Evolutionary conservation across 2,113 vertebrate genomes (phyloP).

Genomic region (Hiodon alosoides): DNA sequence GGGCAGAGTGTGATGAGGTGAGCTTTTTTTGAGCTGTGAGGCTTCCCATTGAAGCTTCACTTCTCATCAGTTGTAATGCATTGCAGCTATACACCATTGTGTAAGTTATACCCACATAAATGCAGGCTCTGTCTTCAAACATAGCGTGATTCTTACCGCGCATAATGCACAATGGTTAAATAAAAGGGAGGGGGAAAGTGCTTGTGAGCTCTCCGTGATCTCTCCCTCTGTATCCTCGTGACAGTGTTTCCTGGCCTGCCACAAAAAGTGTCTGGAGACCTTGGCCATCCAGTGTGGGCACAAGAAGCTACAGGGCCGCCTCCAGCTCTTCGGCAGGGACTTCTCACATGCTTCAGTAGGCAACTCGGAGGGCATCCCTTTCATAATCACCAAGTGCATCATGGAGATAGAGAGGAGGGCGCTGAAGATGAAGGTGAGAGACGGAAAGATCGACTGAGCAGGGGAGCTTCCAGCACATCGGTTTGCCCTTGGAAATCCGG

Average conservation of each 20-base stretch:
- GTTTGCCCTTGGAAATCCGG: not conserved
- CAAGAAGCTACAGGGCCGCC: slow-evolving; percentile 89
- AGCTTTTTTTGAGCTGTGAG: slow-evolving; percentile 11
- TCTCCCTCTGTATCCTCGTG: not conserved
- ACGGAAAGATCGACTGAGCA: not conserved
- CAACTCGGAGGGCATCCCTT: slow-evolving; percentile 75
- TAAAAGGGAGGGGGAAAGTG: no score
- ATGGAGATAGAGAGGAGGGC: slow-evolving; percentile 84
- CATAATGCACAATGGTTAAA: no score
- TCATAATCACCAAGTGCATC: slow-evolving; percentile 86
- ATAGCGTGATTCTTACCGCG: no score
- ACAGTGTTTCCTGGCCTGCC: slow-evolving; percentile 90
- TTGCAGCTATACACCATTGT: no score
- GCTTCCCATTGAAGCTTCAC: no score
- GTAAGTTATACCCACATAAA: no score
- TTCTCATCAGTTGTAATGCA: no score
- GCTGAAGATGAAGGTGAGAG: slow-evolving; percentile 80
- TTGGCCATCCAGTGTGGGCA: slow-evolving; percentile 93
- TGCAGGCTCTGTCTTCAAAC: no score
- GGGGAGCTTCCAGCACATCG: not conserved
- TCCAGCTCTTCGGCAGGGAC: slow-evolving; percentile 87
- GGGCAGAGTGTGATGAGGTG: slow-evolving; percentile 94
- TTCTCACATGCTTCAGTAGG: slow-evolving; percentile 63
- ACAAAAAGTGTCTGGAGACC: slow-evolving; percentile 93
- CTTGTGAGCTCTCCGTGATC: not conserved